Evolutionary conservation across 1,140 invertebrate species (phyloP).

Genomic region (Brachionus plicatilis): DNA sequence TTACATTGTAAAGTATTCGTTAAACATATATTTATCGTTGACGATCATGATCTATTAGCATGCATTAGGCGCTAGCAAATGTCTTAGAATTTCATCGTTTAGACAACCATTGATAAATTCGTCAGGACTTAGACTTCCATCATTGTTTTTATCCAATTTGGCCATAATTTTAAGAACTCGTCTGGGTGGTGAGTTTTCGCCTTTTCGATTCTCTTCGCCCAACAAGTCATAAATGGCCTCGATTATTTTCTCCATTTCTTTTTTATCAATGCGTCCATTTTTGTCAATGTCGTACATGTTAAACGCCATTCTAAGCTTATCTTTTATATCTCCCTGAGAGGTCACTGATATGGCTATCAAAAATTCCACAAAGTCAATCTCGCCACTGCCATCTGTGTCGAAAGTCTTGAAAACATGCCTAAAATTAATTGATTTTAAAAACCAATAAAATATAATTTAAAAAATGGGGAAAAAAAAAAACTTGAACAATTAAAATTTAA

Average conservation of each 20-base stretch:
- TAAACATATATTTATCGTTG: neutral
- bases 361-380: constrained; percentile 41
- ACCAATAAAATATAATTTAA: no score
- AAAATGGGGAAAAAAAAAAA: no score
- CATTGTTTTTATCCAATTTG: constrained; percentile 37
- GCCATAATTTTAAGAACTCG: constrained; percentile 34
- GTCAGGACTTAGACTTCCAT: constrained; percentile 16
- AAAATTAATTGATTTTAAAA: neutral
- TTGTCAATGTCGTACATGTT: constrained; percentile 41
- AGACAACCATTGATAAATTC: constrained; percentile 42
- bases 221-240: constrained; percentile 41
- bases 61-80: constrained; percentile 39
- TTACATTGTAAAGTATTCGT: neutral
- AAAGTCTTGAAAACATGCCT: constrained; percentile 40
- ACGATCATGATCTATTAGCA: neutral
- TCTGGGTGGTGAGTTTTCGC: constrained; percentile 33
- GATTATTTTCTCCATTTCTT: constrained; percentile 41
- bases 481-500: neutral
- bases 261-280: constrained; percentile 36
- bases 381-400: constrained; percentile 37
- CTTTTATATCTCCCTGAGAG: constrained; percentile 34
- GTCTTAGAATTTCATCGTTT: constrained; percentile 23
- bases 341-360: constrained; percentile 37
- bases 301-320: constrained; percentile 40
- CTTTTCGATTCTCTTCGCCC: constrained; percentile 41